Base-by-base conservation (phyloP, 35 echinoderm and acorn worm species). In the Apostichopus japonicus region DNA sequence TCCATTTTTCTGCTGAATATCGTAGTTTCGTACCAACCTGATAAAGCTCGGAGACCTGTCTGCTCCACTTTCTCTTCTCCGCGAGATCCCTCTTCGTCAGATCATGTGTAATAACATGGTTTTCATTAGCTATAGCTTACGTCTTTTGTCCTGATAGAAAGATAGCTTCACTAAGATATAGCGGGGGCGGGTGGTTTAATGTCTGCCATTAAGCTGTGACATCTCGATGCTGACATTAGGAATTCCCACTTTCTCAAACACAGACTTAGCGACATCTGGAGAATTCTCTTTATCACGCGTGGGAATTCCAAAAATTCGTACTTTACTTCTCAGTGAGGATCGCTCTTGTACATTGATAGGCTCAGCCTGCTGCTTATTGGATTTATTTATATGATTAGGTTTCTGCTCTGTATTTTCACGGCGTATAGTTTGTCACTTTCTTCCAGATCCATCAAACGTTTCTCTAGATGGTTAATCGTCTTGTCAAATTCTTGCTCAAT, bases 91-190 rank as follows among this genome's bases (percentile, higher is more conserved):
- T 33, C 27, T 33, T 33, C 27, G 27, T 72, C 19, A 91, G 10
- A 24, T 90, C 90, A 54, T 91, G 73, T 52, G 67, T 33, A 53
- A 54, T 33, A 54, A 77, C 77, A 17, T 16, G 22, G 54, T n/a
- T 77, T 25, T 91, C 75, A 54, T 78, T 17, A 6, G 52, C 53
- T 33, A 33, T 56, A 91, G 54, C 8, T 54, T 70, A 8, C 53
- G 16, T 91, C 52, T 76, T 78, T 91, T 90, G 23, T 91, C 90
- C 54, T 91, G 23, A 9, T 78, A 91, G 23, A 56, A 78, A 52
- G 54, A 55, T 6, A 91, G 52, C 78, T 91, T 91, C 33, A 91
- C 70, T 5, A 91, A 23, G 19, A 91, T 78, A 70, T 91, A 72
- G 16, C 44, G 10, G 7, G 16, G 44, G n/a, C 72, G 24, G 25